A percentile compares a stretch with the other conserved stretches of the same genome.
These are phyloP conservation scores for Stegodyphus dumicola DNA, from an alignment of 1,140 invertebrate species.

Conservation along the genomic window DNA sequence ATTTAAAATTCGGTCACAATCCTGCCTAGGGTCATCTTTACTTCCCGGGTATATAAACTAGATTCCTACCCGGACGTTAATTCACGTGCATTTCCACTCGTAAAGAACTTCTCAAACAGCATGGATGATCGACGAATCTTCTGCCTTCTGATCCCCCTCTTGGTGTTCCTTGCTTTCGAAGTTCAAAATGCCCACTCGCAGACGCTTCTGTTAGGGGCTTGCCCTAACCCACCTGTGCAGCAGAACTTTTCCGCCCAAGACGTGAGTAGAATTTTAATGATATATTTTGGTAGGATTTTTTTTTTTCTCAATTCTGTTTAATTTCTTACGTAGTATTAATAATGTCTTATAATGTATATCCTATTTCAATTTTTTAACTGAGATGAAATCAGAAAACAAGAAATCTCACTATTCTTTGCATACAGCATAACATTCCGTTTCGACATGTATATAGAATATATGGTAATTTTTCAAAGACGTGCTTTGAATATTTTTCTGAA, in stretches of 20 bases:
- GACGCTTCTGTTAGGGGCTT: constrained; percentile 34
- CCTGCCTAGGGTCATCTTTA: background rate
- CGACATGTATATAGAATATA: too few species aligned
- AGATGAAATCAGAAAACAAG: too few species aligned
- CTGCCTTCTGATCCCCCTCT: background rate
- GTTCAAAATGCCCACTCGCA: constrained; percentile 1
- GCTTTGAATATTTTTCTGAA: too few species aligned
- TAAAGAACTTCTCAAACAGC: background rate
- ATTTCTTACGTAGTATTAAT: too few species aligned
- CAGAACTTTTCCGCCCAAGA: constrained; percentile 30
- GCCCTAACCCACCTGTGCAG: constrained; percentile 39
- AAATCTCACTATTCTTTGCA: too few species aligned
- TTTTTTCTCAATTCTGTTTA: too few species aligned
- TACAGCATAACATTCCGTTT: too few species aligned
- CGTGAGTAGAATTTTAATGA: constrained; percentile 13
- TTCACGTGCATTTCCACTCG: background rate
- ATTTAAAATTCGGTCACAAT: constrained; percentile 38
- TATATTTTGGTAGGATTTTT: too few species aligned
- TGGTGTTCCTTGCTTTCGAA: background rate
- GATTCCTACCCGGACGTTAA: constrained; percentile 12
- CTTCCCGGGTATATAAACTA: constrained; percentile 57
- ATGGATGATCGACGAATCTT: background rate
- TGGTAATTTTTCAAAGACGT: too few species aligned
- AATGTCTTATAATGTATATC: too few species aligned
- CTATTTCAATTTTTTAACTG: too few species aligned